Conservation (phyloP, 64 coral and sea anemone species). For the Trachythela sp. region DNA sequence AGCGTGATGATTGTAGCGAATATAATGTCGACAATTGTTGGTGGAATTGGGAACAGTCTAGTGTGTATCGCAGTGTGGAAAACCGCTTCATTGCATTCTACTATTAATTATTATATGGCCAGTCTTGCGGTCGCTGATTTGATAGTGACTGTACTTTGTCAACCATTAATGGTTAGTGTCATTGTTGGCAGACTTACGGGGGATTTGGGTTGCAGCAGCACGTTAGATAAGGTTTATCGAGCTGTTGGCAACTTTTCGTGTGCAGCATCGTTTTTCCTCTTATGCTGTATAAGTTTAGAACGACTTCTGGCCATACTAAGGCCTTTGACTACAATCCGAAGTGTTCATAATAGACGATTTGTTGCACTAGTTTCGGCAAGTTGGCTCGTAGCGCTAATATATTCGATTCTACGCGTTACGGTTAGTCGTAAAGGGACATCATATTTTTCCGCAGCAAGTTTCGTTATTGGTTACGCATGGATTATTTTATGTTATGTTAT, state of each 20-base stretch:
- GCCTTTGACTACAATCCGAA: neutral
- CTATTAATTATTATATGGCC: conserved; percentile 1
- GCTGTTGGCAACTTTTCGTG: conserved; percentile 14
- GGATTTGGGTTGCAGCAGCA: neutral
- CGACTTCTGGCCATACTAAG: neutral
- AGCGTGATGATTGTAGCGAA: neutral
- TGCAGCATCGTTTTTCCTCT: neutral
- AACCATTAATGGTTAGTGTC: neutral
- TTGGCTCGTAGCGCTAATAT: neutral
- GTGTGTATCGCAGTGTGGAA: neutral
- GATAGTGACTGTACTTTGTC: neutral
- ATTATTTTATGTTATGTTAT: neutral
- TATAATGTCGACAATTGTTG: neutral
- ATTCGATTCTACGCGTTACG: neutral
- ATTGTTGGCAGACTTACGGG: neutral
- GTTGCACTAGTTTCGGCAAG: neutral
- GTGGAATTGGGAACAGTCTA: neutral
- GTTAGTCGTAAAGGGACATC: neutral
- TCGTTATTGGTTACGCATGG: neutral
- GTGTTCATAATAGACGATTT: neutral
- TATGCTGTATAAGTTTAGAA: neutral
- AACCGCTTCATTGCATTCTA: neutral
- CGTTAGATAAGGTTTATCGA: neutral
- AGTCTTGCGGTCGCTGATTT: neutral
- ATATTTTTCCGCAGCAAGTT: neutral